Base-by-base conservation (phyloP, 2,888 invertebrate species). In the Lampropteryx suffumata region DNA sequence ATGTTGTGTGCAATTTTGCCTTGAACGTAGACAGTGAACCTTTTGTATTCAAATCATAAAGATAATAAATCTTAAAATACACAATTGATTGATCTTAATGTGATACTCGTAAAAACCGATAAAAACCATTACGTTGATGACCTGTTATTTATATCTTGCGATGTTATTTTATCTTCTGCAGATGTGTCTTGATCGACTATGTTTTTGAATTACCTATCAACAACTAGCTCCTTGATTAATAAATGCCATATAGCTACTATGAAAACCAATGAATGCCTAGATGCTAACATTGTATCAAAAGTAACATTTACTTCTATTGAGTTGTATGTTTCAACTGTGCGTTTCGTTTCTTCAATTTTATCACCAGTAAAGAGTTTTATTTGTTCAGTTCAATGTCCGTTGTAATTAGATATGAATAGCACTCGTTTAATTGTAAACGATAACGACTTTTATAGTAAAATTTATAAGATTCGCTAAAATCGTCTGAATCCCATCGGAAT, bases 371-470 rank as follows among this genome's bases (percentile, higher is more conserved):
- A 17, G 17, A 17, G 17, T 17, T 61, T 65, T 64, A 65, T 69
- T 65, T 67, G 71, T 71, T 67, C 65, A 70, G 81, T 69, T 76
- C 78, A 66, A 56, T 66, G 59, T 71, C 75, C 78, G 37, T 63
- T 61, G 65, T 69, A 71, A 70, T 73, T 73, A 73, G 64, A 67
- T 68, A 67, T 55, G 61, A 60, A 65, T 67, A 64, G 60, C 49
- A 48, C 51, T 68, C 59, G 60, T 66, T 67, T 61, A 65, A 66
- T 56, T 57, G 61, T 61, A 57, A 36, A 41, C 32, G 46, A 41
- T 46, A 46, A 46, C 33, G 6, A 42, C 42, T 42, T 47, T 42
- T 39, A 35, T 43, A 43, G 42, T 34, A 43, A 39, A 10, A 27
- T 7, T 13, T 9, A n/a, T 5, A 47, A 14, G 10, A n/a, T 10